These are phyloP conservation scores for Platyscapa corneri DNA, from an alignment of 1,140 invertebrate genomes.

Conservation along the genomic window DNA sequence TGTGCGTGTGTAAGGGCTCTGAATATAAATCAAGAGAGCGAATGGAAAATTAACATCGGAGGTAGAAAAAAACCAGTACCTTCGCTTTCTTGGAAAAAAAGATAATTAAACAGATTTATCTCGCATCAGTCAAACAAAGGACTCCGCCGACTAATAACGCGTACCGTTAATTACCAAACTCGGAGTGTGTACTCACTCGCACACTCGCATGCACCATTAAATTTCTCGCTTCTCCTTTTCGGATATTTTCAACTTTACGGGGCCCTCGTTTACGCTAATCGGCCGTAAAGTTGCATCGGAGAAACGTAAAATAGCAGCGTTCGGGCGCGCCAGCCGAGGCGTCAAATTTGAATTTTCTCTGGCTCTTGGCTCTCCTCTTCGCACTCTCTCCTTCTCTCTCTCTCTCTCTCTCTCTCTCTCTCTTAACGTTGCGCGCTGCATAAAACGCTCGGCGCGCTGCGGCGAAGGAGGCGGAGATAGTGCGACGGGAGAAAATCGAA, in stretches of 20 bases:
- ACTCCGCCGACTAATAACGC: slow-evolving; percentile 23
- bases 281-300: slow-evolving; percentile 17
- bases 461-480: slow-evolving; percentile 31
- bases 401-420: slow-evolving; percentile 44
- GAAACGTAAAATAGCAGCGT: neutral
- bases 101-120: neutral
- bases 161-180: slow-evolving; percentile 35
- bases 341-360: slow-evolving; percentile 62
- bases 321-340: slow-evolving; percentile 49
- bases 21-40: slow-evolving; percentile 10
- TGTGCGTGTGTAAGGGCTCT: too few species aligned
- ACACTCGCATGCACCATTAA: slow-evolving; percentile 10
- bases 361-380: slow-evolving; percentile 41
- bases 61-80: neutral
- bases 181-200: neutral
- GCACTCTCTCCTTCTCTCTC: neutral
- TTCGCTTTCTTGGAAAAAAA: slow-evolving; percentile 9
- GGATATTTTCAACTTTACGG: neutral
- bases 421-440: slow-evolving; percentile 35
- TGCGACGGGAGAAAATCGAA: slow-evolving; percentile 50
- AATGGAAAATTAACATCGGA: slow-evolving; percentile 11
- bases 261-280: slow-evolving; percentile 38
- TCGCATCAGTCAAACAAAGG: slow-evolving; percentile 35
- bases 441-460: slow-evolving; percentile 45
- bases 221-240: neutral